These are phyloP conservation scores for Drosophila engyochracea DNA, from an alignment of 2,888 invertebrate species.

Conservation along the genomic window DNA sequence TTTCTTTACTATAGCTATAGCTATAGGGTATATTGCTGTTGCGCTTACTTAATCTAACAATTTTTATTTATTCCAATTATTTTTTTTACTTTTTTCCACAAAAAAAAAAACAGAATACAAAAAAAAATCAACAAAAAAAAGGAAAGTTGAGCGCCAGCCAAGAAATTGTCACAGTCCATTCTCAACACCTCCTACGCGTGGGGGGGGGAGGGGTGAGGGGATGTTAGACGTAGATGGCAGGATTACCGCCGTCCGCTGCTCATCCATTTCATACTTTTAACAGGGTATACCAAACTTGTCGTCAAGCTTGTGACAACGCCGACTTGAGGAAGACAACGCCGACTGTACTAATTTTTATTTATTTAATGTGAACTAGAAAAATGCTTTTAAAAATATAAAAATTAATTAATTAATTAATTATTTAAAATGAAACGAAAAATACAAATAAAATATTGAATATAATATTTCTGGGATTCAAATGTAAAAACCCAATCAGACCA, in stretches of 20 bases:
- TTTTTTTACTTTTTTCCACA: not conserved
- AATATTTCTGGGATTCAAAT: not conserved
- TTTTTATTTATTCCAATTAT: not conserved
- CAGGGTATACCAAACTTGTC: not conserved
- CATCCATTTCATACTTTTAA: not conserved
- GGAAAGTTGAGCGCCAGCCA: not conserved
- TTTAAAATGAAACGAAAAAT: not conserved
- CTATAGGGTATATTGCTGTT: not conserved
- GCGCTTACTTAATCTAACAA: not conserved
- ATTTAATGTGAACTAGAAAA: not conserved
- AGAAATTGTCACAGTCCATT: not conserved
- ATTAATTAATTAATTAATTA: too few species aligned
- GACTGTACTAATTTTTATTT: not conserved
- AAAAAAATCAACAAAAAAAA: not conserved
- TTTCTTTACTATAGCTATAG: not conserved
- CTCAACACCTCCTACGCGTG: not conserved
- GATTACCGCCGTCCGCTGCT: conserved; percentile 21
- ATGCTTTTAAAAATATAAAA: not conserved
- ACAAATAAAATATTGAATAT: too few species aligned
- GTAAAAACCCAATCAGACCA: too few species aligned
- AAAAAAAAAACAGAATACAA: not conserved
- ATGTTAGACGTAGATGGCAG: conserved; percentile 9
- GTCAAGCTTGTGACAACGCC: not conserved
- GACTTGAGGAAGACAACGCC: not conserved
- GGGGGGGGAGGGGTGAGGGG: not conserved